phyloP scores from a whole-genome alignment of 1,140 invertebrate species.

The Zophobas atratus region DNA sequence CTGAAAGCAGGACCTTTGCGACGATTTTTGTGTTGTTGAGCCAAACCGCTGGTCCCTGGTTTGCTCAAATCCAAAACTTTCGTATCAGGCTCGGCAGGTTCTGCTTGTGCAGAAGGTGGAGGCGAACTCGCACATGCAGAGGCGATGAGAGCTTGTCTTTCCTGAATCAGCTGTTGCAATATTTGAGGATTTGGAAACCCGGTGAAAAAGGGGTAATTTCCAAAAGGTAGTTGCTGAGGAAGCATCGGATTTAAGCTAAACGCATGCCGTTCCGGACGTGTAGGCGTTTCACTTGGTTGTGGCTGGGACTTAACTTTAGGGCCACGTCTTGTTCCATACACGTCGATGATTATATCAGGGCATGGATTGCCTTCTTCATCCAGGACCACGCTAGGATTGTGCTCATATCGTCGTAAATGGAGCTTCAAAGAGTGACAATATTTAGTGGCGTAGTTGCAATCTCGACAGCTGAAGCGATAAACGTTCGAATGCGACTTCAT shows the following conservation, averaged over 20 bases:
- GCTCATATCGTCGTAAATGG: conserved; percentile 93
- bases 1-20: conserved; percentile 87
- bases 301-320: conserved; percentile 78
- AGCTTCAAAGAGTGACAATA: conserved; percentile 98
- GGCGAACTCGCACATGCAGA: not conserved
- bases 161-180: conserved; percentile 63
- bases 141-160: conserved; percentile 20
- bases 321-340: conserved; percentile 90
- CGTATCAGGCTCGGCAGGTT: conserved; percentile 48
- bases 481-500: conserved; percentile 98
- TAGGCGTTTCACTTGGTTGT: conserved; percentile 42
- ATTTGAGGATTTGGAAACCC: conserved; percentile 54
- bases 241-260: conserved; percentile 49
- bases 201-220: conserved; percentile 54
- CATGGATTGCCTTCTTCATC: conserved; percentile 92
- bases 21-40: conserved; percentile 74
- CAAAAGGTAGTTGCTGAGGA: conserved; percentile 52
- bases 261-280: conserved; percentile 56
- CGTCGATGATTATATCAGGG: conserved; percentile 89
- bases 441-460: conserved; percentile 98
- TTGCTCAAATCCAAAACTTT: conserved; percentile 75
- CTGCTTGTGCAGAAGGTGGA: conserved; percentile 60
- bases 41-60: conserved; percentile 61
- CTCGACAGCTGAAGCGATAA: conserved; percentile 95
- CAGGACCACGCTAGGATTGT: conserved; percentile 88